Evolutionary conservation across 2,888 invertebrate species (phyloP), one percentile per base, ranked within the genome.

Genomic region (Pocota personata): DNA sequence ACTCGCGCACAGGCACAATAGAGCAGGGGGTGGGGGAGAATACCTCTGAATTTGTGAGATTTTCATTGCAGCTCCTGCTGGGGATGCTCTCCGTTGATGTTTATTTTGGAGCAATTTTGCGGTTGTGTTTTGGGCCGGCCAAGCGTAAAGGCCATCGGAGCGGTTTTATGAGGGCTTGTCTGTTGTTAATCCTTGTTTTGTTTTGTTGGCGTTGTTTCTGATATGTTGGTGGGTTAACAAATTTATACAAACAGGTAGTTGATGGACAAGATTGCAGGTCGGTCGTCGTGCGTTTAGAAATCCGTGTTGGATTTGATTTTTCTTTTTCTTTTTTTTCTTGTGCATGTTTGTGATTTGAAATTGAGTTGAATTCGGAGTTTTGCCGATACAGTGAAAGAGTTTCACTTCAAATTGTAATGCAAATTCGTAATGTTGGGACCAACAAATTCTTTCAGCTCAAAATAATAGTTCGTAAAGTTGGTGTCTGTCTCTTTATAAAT

Each of bases 211-310:
- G 21, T 32, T 62, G 37, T 57, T 19, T 19, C 55, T 82, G 76
- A 82, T 76, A 46, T 71, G 64, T 77, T 69, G 62, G 57, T 55
- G 55, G 50, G 71, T 82, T 82, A 82, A 77, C 82, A 82, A 82
- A 82, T 77, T 72, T 66, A 66, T 72, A 77, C 71, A 82, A 82
- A 71, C 76, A 82, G 76, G 71, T 82, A 76, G 82, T 77, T 82
- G 82, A 82, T 82, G 57, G 40, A 69, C 75, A 43, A 69, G 82
- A 76, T 82, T 82, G 64, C 57, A 57, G 35, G 62, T 79, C 55
- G 35, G 62, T 72, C 62, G 46, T 46, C 48, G 48, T 64, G 64
- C 64, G 55, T 71, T 71, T 43, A 32, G 30, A 67, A 75, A 66
- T 66, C 43, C 32, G 32, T 75, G 46, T 66, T 46, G 46, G 32